These are phyloP conservation scores for Drosophila biarmipes DNA, from an alignment of 1,140 invertebrate species.

Conservation along the genomic window DNA sequence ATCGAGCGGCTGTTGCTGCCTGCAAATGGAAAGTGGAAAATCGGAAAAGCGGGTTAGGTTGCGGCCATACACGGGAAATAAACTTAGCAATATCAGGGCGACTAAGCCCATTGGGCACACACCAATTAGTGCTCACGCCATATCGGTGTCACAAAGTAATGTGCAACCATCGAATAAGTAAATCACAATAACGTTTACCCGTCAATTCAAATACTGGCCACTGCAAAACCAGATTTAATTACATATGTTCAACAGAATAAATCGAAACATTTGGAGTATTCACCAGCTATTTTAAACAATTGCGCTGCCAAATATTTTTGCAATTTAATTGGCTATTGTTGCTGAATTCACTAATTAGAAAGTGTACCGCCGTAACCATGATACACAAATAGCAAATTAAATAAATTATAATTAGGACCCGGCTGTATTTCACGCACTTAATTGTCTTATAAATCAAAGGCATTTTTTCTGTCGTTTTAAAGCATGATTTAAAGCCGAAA, in stretches of 20 bases:
- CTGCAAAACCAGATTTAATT: neutral
- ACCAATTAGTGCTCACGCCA: neutral
- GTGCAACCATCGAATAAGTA: neutral
- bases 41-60: conserved; percentile 10
- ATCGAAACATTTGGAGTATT: neutral
- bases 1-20: conserved; percentile 72
- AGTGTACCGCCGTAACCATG: neutral
- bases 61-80: conserved; percentile 5
- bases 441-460: conserved; percentile 3
- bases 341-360: neutral
- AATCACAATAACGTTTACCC: neutral
- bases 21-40: conserved; percentile 30
- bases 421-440: neutral
- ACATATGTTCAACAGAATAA: neutral
- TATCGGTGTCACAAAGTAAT: neutral
- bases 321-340: neutral
- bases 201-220: neutral
- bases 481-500: neutral
- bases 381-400: neutral
- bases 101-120: no score
- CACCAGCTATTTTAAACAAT: neutral
- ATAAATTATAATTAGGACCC: neutral
- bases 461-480: neutral
- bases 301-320: neutral
- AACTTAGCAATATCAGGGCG: neutral